These are phyloP conservation scores for Drosophila ohnishii DNA, from an alignment of 1,140 invertebrate genomes.

Conservation along the genomic window DNA sequence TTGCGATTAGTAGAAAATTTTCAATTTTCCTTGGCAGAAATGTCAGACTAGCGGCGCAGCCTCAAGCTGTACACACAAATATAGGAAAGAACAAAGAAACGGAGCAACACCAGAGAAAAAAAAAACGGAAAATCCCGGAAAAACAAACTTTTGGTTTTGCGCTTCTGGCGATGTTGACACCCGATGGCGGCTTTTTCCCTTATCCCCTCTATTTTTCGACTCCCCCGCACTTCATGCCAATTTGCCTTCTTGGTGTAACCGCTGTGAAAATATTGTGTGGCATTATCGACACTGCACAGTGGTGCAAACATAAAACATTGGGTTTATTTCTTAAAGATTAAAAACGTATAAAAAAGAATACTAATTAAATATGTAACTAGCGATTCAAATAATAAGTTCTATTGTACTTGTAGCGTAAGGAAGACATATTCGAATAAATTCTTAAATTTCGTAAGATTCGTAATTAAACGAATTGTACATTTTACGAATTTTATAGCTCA, in stretches of 20 bases:
- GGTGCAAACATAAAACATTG: not conserved
- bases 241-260: constrained; percentile 68
- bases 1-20: constrained; percentile 80
- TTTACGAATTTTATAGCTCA: too few species aligned
- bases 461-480: too few species aligned
- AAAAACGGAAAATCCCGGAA: constrained; percentile 49
- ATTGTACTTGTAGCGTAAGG: too few species aligned
- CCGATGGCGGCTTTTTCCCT: constrained; percentile 55
- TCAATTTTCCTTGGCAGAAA: constrained; percentile 70
- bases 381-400: too few species aligned
- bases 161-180: constrained; percentile 71
- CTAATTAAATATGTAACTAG: too few species aligned
- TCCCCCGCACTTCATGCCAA: constrained; percentile 5
- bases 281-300: constrained; percentile 65
- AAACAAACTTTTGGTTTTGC: constrained; percentile 56
- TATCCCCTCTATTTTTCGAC: constrained; percentile 3
- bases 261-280: constrained; percentile 72
- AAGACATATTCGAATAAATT: too few species aligned
- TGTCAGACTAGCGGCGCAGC: constrained; percentile 52
- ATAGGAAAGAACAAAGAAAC: constrained; percentile 41
- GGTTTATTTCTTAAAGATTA: too few species aligned
- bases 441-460: too few species aligned
- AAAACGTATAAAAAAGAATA: too few species aligned
- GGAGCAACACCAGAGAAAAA: constrained; percentile 39
- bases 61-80: constrained; percentile 36